These are phyloP conservation scores for Acanthosoma haemorrhoidale DNA, from an alignment of 2,888 invertebrate genomes.

Conservation along the genomic window DNA sequence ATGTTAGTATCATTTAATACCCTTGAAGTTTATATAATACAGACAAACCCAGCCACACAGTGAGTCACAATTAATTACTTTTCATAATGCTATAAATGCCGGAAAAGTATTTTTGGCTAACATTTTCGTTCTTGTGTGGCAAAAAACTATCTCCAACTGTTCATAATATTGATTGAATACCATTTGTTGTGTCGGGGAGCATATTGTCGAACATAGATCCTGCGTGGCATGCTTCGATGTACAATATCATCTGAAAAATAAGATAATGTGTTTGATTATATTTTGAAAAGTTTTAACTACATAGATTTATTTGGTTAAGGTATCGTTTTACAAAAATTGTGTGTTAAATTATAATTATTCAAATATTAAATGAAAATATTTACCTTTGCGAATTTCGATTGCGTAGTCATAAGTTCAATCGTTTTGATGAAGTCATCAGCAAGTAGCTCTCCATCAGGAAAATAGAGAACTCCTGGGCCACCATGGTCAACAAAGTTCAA, in stretches of 20 bases:
- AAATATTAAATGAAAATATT: not conserved
- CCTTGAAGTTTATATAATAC: too few species aligned
- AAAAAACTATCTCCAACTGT: too few species aligned
- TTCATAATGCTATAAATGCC: too few species aligned
- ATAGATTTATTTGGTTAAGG: too few species aligned
- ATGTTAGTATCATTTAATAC: too few species aligned
- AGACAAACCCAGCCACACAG: too few species aligned
- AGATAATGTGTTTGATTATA: not conserved
- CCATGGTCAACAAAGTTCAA: conserved; percentile 60
- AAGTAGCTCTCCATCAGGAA: conserved; percentile 47
- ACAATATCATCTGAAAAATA: conserved; percentile 52
- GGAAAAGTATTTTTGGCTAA: not conserved
- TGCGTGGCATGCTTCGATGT: conserved; percentile 58
- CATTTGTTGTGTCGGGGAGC: conserved; percentile 50
- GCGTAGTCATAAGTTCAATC: conserved; percentile 47
- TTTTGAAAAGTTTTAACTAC: too few species aligned
- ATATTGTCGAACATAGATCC: conserved; percentile 57
- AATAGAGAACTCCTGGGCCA: conserved; percentile 53
- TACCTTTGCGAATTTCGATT: conserved; percentile 49
- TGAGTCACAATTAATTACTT: too few species aligned
- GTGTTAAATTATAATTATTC: not conserved
- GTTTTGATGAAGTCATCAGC: conserved; percentile 43
- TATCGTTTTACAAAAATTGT: too few species aligned
- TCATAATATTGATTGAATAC: conserved; percentile 45
- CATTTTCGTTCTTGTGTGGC: too few species aligned